Evolutionary conservation across 92 coral and sea anemone genomes (phyloP).

Genomic region (Nematostella vectensis): DNA sequence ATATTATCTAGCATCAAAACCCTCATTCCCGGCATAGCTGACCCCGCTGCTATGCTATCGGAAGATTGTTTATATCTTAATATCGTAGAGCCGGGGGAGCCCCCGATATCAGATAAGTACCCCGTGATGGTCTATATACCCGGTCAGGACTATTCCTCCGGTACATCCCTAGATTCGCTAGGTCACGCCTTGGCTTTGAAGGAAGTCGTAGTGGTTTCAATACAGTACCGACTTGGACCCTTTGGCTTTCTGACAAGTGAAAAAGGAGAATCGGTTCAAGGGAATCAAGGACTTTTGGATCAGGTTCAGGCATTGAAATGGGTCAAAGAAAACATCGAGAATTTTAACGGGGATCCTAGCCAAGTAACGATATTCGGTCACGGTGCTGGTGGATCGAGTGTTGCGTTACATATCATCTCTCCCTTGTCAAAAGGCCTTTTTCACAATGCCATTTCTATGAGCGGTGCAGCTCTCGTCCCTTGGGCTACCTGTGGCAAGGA

Average conservation of each 20-base stretch:
- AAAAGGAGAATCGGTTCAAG: conserved; percentile 22
- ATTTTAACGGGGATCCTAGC: conserved; percentile 22
- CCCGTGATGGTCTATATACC: conserved; percentile 52
- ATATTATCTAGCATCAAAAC: not conserved
- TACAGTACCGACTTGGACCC: conserved; percentile 57
- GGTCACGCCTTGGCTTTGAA: conserved; percentile 36
- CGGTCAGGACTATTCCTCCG: conserved; percentile 22
- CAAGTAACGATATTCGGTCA: conserved; percentile 34
- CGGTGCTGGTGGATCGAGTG: conserved; percentile 31
- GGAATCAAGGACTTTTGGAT: conserved; percentile 34
- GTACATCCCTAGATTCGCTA: conserved; percentile 20
- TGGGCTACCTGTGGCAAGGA: conserved; percentile 19
- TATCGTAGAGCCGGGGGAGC: conserved; percentile 34
- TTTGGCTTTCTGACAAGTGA: conserved; percentile 50
- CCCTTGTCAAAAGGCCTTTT: conserved; percentile 28
- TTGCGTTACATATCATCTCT: conserved; percentile 21
- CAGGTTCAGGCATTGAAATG: conserved; percentile 35
- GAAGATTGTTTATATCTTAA: conserved; percentile 65
- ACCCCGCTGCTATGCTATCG: conserved; percentile 8
- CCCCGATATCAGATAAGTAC: not conserved
- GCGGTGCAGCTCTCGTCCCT: conserved; percentile 25
- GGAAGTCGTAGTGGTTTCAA: conserved; percentile 44
- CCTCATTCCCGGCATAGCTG: not conserved
- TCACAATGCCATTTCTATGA: conserved; percentile 21
- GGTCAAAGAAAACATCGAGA: conserved; percentile 33